phyloP scores from a whole-genome alignment of 2,888 invertebrate genomes.

The Patella pellucida region DNA sequence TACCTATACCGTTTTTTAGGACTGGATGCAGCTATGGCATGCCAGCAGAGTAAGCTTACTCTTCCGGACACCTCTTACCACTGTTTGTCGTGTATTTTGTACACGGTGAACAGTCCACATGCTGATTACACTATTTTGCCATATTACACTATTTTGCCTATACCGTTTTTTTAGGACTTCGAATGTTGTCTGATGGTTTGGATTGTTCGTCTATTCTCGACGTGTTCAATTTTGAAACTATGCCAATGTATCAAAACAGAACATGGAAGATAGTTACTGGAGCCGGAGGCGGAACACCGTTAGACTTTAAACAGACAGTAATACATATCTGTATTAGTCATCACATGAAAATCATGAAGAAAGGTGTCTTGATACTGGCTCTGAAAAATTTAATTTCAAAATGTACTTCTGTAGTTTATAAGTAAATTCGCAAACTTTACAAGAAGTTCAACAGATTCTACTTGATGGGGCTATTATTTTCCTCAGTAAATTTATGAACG shows the following conservation, averaged over 20 bases:
- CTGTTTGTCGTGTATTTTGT: too few relatives aligned
- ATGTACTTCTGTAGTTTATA: background rate
- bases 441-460: background rate
- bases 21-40: too few relatives aligned
- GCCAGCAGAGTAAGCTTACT: too few relatives aligned
- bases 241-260: background rate
- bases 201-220: too few relatives aligned
- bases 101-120: too few relatives aligned
- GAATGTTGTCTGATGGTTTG: too few relatives aligned
- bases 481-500: background rate
- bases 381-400: background rate
- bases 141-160: too few relatives aligned
- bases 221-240: background rate
- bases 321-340: constrained; percentile 2
- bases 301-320: background rate
- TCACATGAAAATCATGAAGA: background rate
- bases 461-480: background rate
- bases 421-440: background rate
- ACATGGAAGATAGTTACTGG: constrained; percentile 1
- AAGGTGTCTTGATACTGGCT: background rate
- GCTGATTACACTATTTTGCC: too few relatives aligned
- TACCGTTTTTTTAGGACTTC: too few relatives aligned
- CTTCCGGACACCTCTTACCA: too few relatives aligned
- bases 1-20: too few relatives aligned
- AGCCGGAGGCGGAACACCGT: background rate